Evolutionary conservation across 2,888 invertebrate species (phyloP).

Genomic region (Seira sanloemensis): DNA sequence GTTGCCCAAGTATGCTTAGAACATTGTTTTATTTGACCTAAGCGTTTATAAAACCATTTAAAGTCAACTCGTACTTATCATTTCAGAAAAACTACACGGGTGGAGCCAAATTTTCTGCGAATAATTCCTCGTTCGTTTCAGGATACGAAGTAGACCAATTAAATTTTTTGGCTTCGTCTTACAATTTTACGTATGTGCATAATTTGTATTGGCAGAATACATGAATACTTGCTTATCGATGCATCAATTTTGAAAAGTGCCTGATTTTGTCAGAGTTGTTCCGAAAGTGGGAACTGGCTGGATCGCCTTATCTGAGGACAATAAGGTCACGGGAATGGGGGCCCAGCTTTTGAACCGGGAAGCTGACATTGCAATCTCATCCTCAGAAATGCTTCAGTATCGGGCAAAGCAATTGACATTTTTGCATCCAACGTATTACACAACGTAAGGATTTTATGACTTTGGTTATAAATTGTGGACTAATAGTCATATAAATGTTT

Average conservation of each 20-base stretch:
- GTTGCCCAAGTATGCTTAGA: constrained; percentile 38
- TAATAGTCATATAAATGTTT: too few species aligned
- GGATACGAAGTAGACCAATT: constrained; percentile 59
- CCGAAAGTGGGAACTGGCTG: constrained; percentile 47
- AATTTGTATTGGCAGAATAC: too few species aligned
- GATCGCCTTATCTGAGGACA: constrained; percentile 31
- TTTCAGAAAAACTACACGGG: constrained; percentile 32
- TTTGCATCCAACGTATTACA: constrained; percentile 62
- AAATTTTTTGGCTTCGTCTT: constrained; percentile 48
- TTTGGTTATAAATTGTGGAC: too few species aligned
- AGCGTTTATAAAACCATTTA: neutral
- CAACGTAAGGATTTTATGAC: constrained; percentile 37
- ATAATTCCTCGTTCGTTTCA: constrained; percentile 33
- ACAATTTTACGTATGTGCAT: constrained; percentile 51
- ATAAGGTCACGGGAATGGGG: constrained; percentile 54
- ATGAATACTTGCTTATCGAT: too few species aligned
- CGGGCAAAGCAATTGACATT: constrained; percentile 42
- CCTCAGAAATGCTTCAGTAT: constrained; percentile 52
- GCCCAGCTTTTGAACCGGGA: constrained; percentile 35
- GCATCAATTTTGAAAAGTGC: too few species aligned
- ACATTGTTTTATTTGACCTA: neutral
- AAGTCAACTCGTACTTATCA: neutral
- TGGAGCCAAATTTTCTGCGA: constrained; percentile 33
- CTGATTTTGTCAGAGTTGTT: constrained; percentile 30
- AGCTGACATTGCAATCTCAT: constrained; percentile 62